Conservation (phyloP, 2,888 invertebrate species). For the Carterocephalus palaemon region DNA sequence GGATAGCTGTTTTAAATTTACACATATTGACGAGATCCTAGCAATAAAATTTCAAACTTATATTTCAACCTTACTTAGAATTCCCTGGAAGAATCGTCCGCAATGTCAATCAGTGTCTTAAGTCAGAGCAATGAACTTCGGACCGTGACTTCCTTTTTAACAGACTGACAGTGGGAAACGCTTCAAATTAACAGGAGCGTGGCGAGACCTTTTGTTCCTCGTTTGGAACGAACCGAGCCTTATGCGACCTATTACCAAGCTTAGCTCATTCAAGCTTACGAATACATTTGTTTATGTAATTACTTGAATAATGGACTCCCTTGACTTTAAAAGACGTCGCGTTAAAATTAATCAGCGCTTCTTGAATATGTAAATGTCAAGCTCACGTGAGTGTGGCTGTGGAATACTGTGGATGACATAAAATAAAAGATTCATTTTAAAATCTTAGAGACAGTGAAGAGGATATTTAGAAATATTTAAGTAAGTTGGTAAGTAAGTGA, state of each 20-base stretch:
- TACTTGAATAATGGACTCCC: conserved; percentile 35
- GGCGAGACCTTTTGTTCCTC: conserved; percentile 61
- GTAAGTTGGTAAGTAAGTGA: too few species aligned
- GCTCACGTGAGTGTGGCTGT: too few species aligned
- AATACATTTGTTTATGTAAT: conserved; percentile 58
- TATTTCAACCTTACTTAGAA: not conserved
- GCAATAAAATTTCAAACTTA: not conserved
- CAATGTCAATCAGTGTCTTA: conserved; percentile 26
- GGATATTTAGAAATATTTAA: too few species aligned
- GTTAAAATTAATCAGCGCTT: conserved; percentile 18
- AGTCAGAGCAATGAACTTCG: conserved; percentile 55
- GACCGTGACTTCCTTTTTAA: conserved; percentile 75
- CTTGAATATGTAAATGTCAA: conserved; percentile 14
- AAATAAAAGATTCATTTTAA: conserved; percentile 3
- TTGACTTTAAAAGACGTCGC: conserved; percentile 27
- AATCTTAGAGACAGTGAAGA: conserved; percentile 5
- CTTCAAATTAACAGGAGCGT: conserved; percentile 66
- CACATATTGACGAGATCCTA: too few species aligned
- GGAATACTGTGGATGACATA: conserved; percentile 27
- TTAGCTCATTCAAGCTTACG: conserved; percentile 49
- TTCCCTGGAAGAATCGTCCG: conserved; percentile 1
- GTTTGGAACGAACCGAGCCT: conserved; percentile 47
- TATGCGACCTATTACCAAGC: conserved; percentile 39
- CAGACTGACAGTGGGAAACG: conserved; percentile 61
- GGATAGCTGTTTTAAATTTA: too few species aligned